Evolutionary conservation across 2,113 vertebrate species (phyloP).

Genomic region (Geococcyx californianus): DNA sequence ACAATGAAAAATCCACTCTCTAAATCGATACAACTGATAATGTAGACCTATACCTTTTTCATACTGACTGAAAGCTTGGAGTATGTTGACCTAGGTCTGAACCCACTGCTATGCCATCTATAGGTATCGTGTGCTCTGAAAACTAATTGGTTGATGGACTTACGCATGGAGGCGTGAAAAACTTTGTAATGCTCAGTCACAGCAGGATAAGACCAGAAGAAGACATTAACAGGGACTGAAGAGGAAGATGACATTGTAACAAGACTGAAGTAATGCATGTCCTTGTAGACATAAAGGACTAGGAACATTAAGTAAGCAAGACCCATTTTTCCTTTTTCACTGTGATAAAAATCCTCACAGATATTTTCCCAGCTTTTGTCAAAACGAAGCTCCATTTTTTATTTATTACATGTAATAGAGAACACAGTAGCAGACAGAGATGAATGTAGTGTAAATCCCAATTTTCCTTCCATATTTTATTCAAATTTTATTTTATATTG

Average conservation of each 20-base stretch:
- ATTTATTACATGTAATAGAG: background rate
- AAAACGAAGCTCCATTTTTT: background rate
- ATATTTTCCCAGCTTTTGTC: background rate
- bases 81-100: conserved; percentile 82
- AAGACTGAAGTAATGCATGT: conserved; percentile 73
- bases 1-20: conserved; percentile 36
- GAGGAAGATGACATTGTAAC: conserved; percentile 64
- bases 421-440: background rate
- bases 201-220: conserved; percentile 80
- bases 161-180: conserved; percentile 86
- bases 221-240: conserved; percentile 80
- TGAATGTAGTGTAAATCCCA: background rate
- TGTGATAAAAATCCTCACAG: background rate
- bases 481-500: background rate
- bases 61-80: conserved; percentile 63
- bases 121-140: conserved; percentile 81
- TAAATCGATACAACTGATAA: conserved; percentile 69
- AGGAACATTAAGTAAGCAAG: conserved; percentile 37
- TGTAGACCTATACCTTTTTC: conserved; percentile 53
- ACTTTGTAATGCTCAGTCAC: conserved; percentile 86
- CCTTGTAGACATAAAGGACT: conserved; percentile 71
- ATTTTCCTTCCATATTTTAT: background rate
- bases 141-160: conserved; percentile 80
- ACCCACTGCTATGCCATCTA: conserved; percentile 78
- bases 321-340: background rate